These are phyloP conservation scores for Tyto alba DNA, from an alignment of 2,113 vertebrate genomes.

Conservation along the genomic window DNA sequence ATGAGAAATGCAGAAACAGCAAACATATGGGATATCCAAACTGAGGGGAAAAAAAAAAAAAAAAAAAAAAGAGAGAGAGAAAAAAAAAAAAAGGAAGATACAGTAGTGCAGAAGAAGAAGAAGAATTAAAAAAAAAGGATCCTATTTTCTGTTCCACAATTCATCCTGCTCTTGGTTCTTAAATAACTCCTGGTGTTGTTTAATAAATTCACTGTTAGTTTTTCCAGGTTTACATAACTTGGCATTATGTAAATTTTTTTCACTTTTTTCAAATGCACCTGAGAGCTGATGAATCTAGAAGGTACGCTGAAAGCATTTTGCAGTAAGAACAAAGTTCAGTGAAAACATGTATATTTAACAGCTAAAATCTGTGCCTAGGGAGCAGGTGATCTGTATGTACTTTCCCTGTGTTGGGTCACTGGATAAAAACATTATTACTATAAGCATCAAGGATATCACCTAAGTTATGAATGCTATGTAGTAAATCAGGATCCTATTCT, in stretches of 20 bases:
- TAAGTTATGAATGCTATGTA: neutral
- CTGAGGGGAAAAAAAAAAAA: neutral
- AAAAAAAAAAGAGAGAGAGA: neutral
- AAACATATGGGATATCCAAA: neutral
- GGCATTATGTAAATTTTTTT: neutral
- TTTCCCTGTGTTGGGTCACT: neutral
- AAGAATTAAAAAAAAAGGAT: neutral
- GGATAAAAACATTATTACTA: neutral
- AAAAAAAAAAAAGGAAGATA: neutral
- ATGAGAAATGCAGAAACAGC: neutral
- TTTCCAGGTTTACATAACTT: slow-evolving; percentile 5
- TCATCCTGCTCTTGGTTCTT: neutral
- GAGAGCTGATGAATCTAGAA: neutral
- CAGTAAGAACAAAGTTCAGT: neutral
- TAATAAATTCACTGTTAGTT: neutral
- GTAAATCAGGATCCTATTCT: neutral
- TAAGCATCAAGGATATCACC: neutral
- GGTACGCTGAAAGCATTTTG: neutral
- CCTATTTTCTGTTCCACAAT: neutral
- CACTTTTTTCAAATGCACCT: neutral
- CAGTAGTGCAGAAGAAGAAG: neutral
- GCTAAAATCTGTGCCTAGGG: neutral
- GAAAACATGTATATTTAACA: neutral
- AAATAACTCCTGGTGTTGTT: slow-evolving; percentile 7
- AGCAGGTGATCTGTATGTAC: neutral